Evolutionary conservation across 2,888 invertebrate species (phyloP).

Genomic region (Synanthedon formicaeformis): DNA sequence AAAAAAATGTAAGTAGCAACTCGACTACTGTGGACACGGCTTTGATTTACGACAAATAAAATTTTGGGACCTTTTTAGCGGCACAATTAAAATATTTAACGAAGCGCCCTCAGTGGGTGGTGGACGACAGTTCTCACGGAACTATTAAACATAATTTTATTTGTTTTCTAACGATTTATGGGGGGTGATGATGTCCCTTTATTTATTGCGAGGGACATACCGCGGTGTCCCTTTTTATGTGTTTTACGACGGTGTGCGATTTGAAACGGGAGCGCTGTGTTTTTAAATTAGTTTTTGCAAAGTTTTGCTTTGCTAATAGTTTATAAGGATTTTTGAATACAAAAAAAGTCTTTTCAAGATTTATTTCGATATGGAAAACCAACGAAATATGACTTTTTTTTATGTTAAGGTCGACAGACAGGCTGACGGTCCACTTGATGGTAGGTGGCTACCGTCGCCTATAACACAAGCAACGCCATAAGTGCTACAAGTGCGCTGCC

Average conservation of each 20-base stretch:
- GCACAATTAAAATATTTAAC: slow-evolving; percentile 67
- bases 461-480: too few relatives aligned
- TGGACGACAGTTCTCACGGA: slow-evolving; percentile 67
- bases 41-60: slow-evolving; percentile 65
- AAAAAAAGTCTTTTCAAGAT: too few relatives aligned
- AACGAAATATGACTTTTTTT: too few relatives aligned
- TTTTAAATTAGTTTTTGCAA: slow-evolving; percentile 7
- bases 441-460: too few relatives aligned
- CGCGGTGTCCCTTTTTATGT: slow-evolving; percentile 19
- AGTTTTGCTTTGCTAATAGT: too few relatives aligned
- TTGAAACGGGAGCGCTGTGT: slow-evolving; percentile 17
- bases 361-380: too few relatives aligned
- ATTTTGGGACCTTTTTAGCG: slow-evolving; percentile 56
- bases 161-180: slow-evolving; percentile 47
- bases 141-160: slow-evolving; percentile 68
- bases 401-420: too few relatives aligned
- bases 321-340: too few relatives aligned
- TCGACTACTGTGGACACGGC: slow-evolving; percentile 50
- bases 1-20: slow-evolving; percentile 9
- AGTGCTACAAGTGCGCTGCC: too few relatives aligned
- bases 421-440: too few relatives aligned
- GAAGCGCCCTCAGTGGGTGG: slow-evolving; percentile 63
- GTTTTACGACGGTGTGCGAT: slow-evolving; percentile 28
- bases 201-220: slow-evolving; percentile 32
- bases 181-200: slow-evolving; percentile 22